Evolutionary conservation across 1,140 invertebrate genomes (phyloP), one percentile per base, ranked within the genome.

Genomic region (Platorchestia sp.): DNA sequence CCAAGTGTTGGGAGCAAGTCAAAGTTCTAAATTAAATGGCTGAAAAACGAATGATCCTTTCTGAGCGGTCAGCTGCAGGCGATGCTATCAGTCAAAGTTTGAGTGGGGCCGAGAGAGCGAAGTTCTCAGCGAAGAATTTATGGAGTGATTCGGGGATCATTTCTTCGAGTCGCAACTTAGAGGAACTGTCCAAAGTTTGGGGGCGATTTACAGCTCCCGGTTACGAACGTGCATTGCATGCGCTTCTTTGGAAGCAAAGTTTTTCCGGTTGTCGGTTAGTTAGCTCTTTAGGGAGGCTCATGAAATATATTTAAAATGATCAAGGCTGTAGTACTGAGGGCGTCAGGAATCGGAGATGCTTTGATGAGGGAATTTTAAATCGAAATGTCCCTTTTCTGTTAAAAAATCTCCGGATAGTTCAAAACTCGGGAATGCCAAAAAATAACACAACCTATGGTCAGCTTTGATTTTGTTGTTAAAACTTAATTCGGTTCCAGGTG

Each of bases 41-140:
- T 75, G 59, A 75, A 75, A 75, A 75, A 75, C 59, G 59, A 75
- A 75, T 22, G 27, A 27, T 75, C 59, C n/a, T 75, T 75, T 75
- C 59, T 75, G 59, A 75, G 59, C 59, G 59, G 59, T 75, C 59
- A 75, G 59, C 59, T 10, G 59, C 59, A 75, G 59, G 59, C 59
- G 59, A 75, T 75, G 59, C 59, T 75, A 75, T 75, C 59, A 75
- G 59, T 75, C 59, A 75, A 75, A 75, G 59, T 75, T 75, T 75
- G 59, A 75, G 59, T 75, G 10, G 59, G 59, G 59, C 27, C 59
- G 59, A 75, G 59, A 75, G 59, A 75, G 59, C 14, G 59, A 75
- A 75, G 59, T 75, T 75, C 59, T 75, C 59, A 75, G 59, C 59
- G 59, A 75, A 75, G 59, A 75, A 75, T 75, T 75, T 75, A 75